Evolutionary conservation across 2,888 invertebrate species (phyloP).

Genomic region (Metallyticus violacea): DNA sequence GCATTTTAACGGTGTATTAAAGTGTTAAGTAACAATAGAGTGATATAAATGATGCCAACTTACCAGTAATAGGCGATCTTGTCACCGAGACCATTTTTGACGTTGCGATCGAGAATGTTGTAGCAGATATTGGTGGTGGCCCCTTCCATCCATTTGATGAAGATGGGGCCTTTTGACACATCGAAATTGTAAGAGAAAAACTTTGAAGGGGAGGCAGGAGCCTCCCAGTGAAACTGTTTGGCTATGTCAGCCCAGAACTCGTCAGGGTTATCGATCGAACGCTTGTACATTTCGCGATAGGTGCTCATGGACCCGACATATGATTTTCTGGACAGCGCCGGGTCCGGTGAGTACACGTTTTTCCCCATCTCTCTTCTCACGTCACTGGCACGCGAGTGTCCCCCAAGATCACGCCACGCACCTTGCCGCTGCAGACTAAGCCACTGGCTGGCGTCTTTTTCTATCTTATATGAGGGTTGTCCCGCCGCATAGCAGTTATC

Average conservation of each 20-base stretch:
- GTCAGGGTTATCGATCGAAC: slow-evolving; percentile 83
- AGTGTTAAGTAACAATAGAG: too few species aligned
- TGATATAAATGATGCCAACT: slow-evolving; percentile 46
- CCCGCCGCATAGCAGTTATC: not conserved
- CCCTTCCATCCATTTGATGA: slow-evolving; percentile 92
- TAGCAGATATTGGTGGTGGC: slow-evolving; percentile 94
- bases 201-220: slow-evolving; percentile 66
- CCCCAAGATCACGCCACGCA: not conserved
- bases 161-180: slow-evolving; percentile 81
- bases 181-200: slow-evolving; percentile 92
- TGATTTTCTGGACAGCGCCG: slow-evolving; percentile 56
- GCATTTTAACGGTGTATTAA: too few species aligned
- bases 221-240: slow-evolving; percentile 92
- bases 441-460: not conserved
- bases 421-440: not conserved
- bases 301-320: slow-evolving; percentile 69
- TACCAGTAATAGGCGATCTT: slow-evolving; percentile 94
- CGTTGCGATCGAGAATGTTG: slow-evolving; percentile 89
- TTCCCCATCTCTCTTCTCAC: slow-evolving; percentile 32
- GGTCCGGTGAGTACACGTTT: slow-evolving; percentile 57
- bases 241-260: slow-evolving; percentile 92
- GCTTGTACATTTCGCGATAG: slow-evolving; percentile 79
- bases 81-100: slow-evolving; percentile 84
- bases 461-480: not conserved
- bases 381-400: not conserved